phyloP scores from a whole-genome alignment of 2,113 vertebrate species.

The Platysternon megacephalum region DNA sequence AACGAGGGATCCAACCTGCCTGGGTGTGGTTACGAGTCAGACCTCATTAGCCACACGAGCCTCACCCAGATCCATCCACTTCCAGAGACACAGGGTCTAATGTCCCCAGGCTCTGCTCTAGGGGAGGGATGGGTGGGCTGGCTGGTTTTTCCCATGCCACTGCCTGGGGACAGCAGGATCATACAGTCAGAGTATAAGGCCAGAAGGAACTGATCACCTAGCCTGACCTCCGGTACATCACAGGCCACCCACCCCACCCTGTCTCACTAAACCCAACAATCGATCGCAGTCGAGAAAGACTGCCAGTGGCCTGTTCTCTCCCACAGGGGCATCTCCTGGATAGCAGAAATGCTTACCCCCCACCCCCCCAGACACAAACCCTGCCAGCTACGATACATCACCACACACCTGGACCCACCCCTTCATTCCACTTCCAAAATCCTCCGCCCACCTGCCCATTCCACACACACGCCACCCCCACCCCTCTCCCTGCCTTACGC shows the following conservation, averaged over 20 bases:
- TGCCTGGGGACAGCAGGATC: neutral
- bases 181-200: neutral
- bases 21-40: neutral
- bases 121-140: neutral
- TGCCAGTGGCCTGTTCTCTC: neutral
- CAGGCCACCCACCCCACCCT: neutral
- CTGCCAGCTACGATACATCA: neutral
- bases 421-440: neutral
- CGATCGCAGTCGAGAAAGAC: neutral
- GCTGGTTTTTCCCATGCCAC: neutral
- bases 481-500: no score
- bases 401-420: neutral
- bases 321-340: no score
- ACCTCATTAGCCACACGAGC: neutral
- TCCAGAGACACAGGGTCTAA: neutral
- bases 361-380: no score
- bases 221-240: neutral
- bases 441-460: accelerated
- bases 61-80: neutral
- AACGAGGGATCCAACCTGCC: neutral
- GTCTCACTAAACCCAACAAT: no score
- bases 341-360: neutral
- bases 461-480: neutral
- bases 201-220: neutral
- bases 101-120: neutral